phyloP scores from a whole-genome alignment of 2,797 vertebrate species.

The Danio tinwini region DNA sequence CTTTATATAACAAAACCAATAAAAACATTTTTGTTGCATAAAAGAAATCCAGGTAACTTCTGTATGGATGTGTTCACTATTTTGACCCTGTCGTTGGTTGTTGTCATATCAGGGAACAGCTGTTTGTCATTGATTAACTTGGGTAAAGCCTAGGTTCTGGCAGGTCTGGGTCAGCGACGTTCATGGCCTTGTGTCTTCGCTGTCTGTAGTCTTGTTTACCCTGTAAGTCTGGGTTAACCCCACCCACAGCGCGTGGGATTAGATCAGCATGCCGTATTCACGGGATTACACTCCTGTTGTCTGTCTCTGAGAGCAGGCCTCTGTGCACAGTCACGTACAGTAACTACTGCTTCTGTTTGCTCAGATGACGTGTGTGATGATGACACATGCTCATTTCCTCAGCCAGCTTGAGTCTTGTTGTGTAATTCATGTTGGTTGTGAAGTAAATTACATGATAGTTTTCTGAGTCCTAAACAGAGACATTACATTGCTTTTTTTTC shows the following conservation, averaged over 20 bases:
- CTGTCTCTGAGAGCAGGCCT: constrained; percentile 21
- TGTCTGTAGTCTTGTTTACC: constrained; percentile 48
- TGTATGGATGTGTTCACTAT: background rate
- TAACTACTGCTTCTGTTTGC: constrained; percentile 23
- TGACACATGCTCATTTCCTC: background rate
- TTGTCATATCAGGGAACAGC: background rate
- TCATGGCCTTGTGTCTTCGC: background rate
- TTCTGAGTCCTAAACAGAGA: background rate
- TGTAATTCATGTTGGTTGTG: constrained; percentile 24
- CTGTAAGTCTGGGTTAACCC: constrained; percentile 44
- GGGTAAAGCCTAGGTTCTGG: background rate
- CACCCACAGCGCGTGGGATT: constrained; percentile 45
- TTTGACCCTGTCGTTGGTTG: background rate
- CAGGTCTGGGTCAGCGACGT: constrained; percentile 15
- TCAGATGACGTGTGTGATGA: constrained; percentile 17
- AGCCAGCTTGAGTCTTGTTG: constrained; percentile 9
- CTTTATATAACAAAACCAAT: background rate
- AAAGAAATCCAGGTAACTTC: background rate
- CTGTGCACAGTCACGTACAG: background rate
- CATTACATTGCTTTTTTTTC: background rate
- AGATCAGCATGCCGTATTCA: constrained; percentile 33
- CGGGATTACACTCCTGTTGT: constrained; percentile 44
- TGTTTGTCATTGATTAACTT: constrained; percentile 37
- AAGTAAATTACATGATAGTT: background rate
- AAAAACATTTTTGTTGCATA: background rate